Evolutionary conservation across 1,140 invertebrate genomes (phyloP).

Genomic region (Drosophila arizonae): DNA sequence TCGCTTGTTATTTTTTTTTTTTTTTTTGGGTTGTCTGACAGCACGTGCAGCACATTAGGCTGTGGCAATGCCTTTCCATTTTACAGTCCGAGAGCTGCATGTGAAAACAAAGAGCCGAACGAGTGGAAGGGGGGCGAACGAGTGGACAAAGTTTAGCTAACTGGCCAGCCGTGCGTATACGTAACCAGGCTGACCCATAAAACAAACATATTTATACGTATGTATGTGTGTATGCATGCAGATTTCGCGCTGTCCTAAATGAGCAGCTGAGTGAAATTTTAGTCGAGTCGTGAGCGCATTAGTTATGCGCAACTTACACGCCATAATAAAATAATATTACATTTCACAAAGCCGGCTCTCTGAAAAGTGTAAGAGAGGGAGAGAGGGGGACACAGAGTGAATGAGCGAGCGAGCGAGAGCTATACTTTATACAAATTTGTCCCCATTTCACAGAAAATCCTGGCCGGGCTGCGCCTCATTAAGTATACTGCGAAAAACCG

Average conservation of each 20-base stretch:
- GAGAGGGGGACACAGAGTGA: not conserved
- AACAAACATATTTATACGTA: slow-evolving; percentile 25
- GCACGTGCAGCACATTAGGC: slow-evolving; percentile 72
- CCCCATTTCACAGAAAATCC: slow-evolving; percentile 30
- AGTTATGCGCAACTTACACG: slow-evolving; percentile 50
- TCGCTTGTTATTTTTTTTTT: not conserved
- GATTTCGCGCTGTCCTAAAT: slow-evolving; percentile 42
- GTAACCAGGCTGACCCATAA: slow-evolving; percentile 53
- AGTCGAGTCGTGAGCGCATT: slow-evolving; percentile 45
- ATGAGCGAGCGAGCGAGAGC: not conserved
- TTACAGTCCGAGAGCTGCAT: slow-evolving; percentile 45
- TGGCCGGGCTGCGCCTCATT: slow-evolving; percentile 33
- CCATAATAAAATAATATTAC: slow-evolving; percentile 54
- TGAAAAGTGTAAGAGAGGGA: not conserved
- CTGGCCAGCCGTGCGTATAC: slow-evolving; percentile 64
- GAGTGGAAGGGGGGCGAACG: not conserved
- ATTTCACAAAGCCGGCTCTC: slow-evolving; percentile 9
- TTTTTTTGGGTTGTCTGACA: slow-evolving; percentile 13
- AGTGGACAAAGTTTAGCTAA: slow-evolving; percentile 52
- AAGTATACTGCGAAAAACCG: slow-evolving; percentile 46
- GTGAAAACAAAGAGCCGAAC: slow-evolving; percentile 2
- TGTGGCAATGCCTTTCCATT: slow-evolving; percentile 46
- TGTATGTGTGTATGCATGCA: not conserved
- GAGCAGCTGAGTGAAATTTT: slow-evolving; percentile 53
- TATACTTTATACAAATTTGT: slow-evolving; percentile 21